Percentiles rank a stretch among this genome's conserved stretches.
These are phyloP conservation scores for Babyrousa celebensis DNA, from an alignment of 2,797 vertebrate genomes.

Conservation along the genomic window DNA sequence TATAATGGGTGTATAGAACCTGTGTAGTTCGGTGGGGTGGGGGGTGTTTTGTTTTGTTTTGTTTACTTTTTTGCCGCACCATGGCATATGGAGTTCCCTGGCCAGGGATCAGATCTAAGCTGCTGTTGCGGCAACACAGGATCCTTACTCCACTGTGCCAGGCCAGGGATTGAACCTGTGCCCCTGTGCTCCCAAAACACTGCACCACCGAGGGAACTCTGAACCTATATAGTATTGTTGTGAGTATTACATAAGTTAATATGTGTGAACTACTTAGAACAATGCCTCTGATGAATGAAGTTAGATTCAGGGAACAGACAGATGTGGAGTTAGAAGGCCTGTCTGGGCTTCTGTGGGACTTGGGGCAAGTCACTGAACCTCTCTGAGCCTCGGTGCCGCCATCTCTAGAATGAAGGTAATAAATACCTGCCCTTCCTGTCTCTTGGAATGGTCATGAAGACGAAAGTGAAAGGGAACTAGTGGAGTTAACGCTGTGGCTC, in stretches of 20 bases:
- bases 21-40: neutral
- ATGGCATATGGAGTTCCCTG: too few species aligned
- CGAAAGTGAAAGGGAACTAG: conserved; percentile 40
- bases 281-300: conserved; percentile 2
- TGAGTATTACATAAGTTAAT: conserved; percentile 56
- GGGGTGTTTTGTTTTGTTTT: too few species aligned
- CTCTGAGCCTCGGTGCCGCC: conserved; percentile 1
- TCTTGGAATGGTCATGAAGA: neutral
- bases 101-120: too few species aligned
- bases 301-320: conserved; percentile 14
- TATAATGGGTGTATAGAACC: conserved; percentile 42
- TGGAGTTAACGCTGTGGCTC: neutral
- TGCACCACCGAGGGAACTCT: too few species aligned
- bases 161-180: too few species aligned
- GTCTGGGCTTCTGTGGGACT: conserved; percentile 53
- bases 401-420: conserved; percentile 59
- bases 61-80: too few species aligned
- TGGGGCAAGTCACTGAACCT: conserved; percentile 21
- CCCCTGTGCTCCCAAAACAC: too few species aligned
- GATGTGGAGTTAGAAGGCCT: conserved; percentile 64
- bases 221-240: neutral
- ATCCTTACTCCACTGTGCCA: too few species aligned
- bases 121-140: too few species aligned
- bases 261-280: conserved; percentile 25
- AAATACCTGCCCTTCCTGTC: neutral